Base-by-base conservation (phyloP, 1,140 invertebrate genomes). In the Bombus polaris region DNA sequence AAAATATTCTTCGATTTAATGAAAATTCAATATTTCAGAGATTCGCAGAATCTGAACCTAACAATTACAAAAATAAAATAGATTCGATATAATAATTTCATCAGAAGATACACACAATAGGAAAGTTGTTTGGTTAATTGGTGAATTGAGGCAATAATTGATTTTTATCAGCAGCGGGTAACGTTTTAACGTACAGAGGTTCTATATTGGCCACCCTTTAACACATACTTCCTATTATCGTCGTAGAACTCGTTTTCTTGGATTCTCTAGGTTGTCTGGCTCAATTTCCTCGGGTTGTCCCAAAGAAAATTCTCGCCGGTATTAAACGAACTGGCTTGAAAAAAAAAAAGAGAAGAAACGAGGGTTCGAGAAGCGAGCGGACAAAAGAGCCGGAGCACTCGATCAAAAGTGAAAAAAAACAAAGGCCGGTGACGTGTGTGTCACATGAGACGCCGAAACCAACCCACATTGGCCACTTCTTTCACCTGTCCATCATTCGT, bases 381-480 rank as follows among this genome's bases (percentile, higher is more conserved):
- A 91, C 89, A 87, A 93, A 93, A 87, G 90, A 87, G 86, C 72
- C 77, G 47, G 90, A 80, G 91, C 85, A 91, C 93, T 95, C 94
- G 93, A 95, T 95, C 94, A 95, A 95, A 95, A 91, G 93, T 92
- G 93, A 87, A 91, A 65, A 35, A 92, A 95, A 95, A 95, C 93
- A 95, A 95, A 93, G 91, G 86, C 86, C 84, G 47, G 86, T 91
- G 94, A 92, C 93, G 91, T 91, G 92, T 91, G 90, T 95, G 95
- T 95, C 95, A 95, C 93, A 93, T 90, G 95, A 95, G 94, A 95
- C 93, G 94, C 92, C 92, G 94, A 94, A 94, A 94, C 92, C 94
- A 93, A 89, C 95, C 95, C 94, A 95, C 92, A 95, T 95, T 95
- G 94, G 95, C 95, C 95, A 95, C 95, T 95, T 95, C 94, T 94